Evolutionary conservation across 2,888 invertebrate genomes (phyloP), one percentile per base, ranked within the genome.

Genomic region (Agrilus biguttatus): DNA sequence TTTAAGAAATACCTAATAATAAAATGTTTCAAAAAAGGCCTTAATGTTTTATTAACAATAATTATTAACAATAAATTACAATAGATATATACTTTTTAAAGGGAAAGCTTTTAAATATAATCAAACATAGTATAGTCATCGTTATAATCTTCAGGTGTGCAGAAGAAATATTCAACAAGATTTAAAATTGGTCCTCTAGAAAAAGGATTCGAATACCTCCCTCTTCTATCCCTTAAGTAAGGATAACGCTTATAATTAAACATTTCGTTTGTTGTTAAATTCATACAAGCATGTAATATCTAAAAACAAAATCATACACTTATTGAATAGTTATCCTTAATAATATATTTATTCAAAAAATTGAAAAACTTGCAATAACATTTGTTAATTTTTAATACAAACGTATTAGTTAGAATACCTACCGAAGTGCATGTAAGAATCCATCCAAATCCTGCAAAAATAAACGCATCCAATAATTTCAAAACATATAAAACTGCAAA

Each of bases 221-320:
- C 92, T 45, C 85, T 75, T 59, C 86, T 88, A 62, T 92, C 91
- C 42, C 90, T 73, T 48, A 93, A 65, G 62, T 93, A 92, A 0
- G 88, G 83, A 63, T 92, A 92, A 41, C 91, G 74, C 61, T 89
- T 89, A 63, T 87, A 87, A 68, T 92, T 92, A 62, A 91, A 87
- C 84, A 90, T 88, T 68, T 93, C 92, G 63, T 92, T 93, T 37
- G 91, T 91, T 7, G 93, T 92, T 46, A 92, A 68, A 69, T 93
- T 93, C 85, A 88, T 86, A 60, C 88, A 85, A 10, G 89, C 90
- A 62, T 92, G 90, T 17, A 90, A 70, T 40, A 90, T 78, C 91
- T 92, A 70, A 14, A 70, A 47, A n/a, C n/a, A n/a, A 50, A 54
- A 47, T 17, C 17, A 17, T 17, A 17, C 4, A 17, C 17, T 17